Evolutionary conservation across 2,888 invertebrate species (phyloP).

Genomic region (Agrotis exclamationis): DNA sequence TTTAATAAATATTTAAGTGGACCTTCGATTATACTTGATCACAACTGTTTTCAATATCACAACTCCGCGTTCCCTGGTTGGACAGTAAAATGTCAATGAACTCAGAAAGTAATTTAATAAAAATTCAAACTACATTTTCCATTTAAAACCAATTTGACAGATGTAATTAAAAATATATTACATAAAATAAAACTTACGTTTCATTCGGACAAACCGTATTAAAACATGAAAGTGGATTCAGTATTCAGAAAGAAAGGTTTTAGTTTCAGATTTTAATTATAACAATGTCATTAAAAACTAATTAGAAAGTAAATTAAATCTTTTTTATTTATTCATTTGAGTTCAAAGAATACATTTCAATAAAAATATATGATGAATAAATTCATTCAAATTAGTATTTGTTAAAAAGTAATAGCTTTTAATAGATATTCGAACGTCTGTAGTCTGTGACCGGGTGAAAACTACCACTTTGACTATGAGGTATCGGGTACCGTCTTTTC

Average conservation of each 20-base stretch:
- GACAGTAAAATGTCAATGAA: neutral
- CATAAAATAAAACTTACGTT: constrained; percentile 3
- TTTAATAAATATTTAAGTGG: too few relatives aligned
- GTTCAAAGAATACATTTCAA: constrained; percentile 11
- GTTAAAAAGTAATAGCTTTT: neutral
- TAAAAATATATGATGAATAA: neutral
- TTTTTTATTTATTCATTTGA: constrained; percentile 13
- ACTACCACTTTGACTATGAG: too few relatives aligned
- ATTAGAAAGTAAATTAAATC: constrained; percentile 28
- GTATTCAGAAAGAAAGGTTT: constrained; percentile 23
- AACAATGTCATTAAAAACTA: constrained; percentile 27
- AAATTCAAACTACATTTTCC: constrained; percentile 4
- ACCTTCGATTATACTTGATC: too few relatives aligned
- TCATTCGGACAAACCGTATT: constrained; percentile 15
- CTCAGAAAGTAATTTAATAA: neutral
- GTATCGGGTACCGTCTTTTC: too few relatives aligned
- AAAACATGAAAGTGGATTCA: constrained; percentile 24
- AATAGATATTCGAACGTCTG: too few relatives aligned
- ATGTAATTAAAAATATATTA: constrained; percentile 21
- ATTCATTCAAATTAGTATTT: neutral
- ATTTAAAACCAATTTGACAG: constrained; percentile 10
- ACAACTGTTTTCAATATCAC: too few relatives aligned
- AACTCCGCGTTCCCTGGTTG: too few relatives aligned
- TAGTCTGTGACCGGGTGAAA: too few relatives aligned
- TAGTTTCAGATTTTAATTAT: constrained; percentile 28